Conservation (phyloP, 1,140 invertebrate species). For the Rhyzopertha dominica region DNA sequence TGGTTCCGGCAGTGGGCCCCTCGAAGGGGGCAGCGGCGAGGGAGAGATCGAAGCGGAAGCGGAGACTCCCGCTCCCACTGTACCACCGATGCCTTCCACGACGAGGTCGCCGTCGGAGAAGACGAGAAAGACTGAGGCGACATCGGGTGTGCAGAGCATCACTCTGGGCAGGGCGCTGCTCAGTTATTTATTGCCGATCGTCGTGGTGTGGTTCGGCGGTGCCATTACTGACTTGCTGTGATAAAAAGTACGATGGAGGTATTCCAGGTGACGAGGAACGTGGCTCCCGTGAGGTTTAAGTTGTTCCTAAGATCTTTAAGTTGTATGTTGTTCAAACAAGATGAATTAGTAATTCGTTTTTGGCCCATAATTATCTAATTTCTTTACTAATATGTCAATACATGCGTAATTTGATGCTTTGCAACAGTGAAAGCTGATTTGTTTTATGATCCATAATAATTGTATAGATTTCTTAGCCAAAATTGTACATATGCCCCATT, state of each 20-base stretch:
- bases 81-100: not conserved
- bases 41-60: constrained; percentile 31
- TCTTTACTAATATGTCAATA: too few relatives aligned
- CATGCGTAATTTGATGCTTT: too few relatives aligned
- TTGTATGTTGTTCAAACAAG: too few relatives aligned
- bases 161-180: constrained; percentile 55
- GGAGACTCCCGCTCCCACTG: not conserved
- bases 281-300: not conserved
- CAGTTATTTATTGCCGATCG: constrained; percentile 71
- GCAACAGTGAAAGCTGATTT: too few relatives aligned
- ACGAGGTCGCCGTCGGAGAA: constrained; percentile 10
- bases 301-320: too few relatives aligned
- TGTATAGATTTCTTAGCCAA: too few relatives aligned
- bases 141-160: constrained; percentile 15
- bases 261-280: not conserved
- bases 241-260: too few relatives aligned
- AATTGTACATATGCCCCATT: too few relatives aligned
- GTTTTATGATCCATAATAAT: too few relatives aligned
- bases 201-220: constrained; percentile 77
- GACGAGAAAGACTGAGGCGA: constrained; percentile 23
- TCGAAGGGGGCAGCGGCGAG: constrained; percentile 42
- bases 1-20: constrained; percentile 46
- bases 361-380: too few relatives aligned
- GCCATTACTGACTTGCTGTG: constrained; percentile 76
- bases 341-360: too few relatives aligned